These are phyloP conservation scores for Spheniscus mendiculus DNA, from an alignment of 2,113 vertebrate species.

Conservation along the genomic window DNA sequence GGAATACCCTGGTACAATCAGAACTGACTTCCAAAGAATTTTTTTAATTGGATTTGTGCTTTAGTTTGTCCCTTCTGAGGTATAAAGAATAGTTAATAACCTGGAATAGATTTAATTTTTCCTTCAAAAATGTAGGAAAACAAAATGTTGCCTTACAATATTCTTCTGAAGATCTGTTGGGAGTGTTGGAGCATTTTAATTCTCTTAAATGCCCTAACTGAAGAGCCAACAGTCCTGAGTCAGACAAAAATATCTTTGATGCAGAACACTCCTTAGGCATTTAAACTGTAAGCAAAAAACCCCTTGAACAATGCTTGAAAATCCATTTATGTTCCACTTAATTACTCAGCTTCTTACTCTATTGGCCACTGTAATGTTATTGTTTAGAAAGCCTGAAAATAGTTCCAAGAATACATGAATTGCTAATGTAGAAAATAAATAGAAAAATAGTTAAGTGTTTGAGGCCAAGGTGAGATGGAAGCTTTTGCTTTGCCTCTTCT, in stretches of 20 bases:
- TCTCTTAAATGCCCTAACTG: neutral
- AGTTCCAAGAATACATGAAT: neutral
- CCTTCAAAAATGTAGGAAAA: neutral
- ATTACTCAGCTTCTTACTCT: conserved; percentile 23
- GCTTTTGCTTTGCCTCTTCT: neutral
- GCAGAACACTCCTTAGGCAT: neutral
- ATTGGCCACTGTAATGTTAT: neutral
- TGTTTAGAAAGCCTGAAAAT: neutral
- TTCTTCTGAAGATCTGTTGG: neutral
- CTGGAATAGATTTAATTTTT: conserved; percentile 2
- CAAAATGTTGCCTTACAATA: neutral
- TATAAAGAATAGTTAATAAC: neutral
- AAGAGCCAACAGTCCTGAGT: neutral
- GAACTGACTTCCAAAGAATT: neutral
- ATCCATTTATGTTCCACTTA: conserved; percentile 24
- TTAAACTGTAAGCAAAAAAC: neutral
- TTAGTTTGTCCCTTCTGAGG: neutral
- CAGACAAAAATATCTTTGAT: neutral
- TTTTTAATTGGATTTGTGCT: neutral
- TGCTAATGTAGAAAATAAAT: neutral
- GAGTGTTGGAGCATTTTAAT: neutral
- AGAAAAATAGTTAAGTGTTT: neutral
- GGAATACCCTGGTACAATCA: neutral
- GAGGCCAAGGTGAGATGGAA: neutral
- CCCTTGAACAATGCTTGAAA: neutral